These are phyloP conservation scores for Conus ventricosus DNA, from an alignment of 1,140 invertebrate genomes.

Conservation along the genomic window DNA sequence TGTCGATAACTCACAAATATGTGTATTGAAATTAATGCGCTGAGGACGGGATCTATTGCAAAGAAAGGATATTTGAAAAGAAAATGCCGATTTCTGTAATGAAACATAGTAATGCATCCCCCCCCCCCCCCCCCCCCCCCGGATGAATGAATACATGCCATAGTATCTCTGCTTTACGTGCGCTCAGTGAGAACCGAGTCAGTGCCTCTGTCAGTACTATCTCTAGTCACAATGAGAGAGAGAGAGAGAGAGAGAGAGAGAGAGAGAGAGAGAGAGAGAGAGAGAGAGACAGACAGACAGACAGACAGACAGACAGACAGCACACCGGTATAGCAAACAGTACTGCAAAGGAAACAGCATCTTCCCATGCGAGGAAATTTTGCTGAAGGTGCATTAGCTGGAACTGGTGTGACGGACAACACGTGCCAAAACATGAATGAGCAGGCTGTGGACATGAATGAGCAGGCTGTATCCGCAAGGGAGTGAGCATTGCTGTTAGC, in stretches of 20 bases:
- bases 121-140: too few species aligned
- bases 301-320: constrained; percentile 1
- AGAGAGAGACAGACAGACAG: constrained; percentile 10
- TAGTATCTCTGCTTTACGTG: not conserved
- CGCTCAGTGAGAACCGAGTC: too few species aligned
- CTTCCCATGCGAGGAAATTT: too few species aligned
- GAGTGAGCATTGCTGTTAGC: not conserved
- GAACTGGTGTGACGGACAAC: not conserved
- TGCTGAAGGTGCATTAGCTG: too few species aligned
- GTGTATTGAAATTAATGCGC: too few species aligned
- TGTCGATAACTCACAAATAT: too few species aligned
- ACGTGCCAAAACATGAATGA: not conserved
- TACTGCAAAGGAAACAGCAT: too few species aligned
- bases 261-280: constrained; percentile 29
- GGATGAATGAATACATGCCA: not conserved
- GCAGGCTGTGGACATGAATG: not conserved
- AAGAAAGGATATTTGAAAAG: too few species aligned
- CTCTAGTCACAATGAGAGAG: not conserved
- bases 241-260: constrained; percentile 23
- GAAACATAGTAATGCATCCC: too few species aligned
- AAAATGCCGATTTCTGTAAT: too few species aligned
- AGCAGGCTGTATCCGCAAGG: not conserved
- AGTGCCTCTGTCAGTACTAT: too few species aligned
- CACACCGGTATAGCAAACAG: not conserved
- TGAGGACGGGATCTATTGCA: not conserved